Evolutionary conservation across 2,113 vertebrate species (phyloP).

Genomic region (Mirounga angustirostris): DNA sequence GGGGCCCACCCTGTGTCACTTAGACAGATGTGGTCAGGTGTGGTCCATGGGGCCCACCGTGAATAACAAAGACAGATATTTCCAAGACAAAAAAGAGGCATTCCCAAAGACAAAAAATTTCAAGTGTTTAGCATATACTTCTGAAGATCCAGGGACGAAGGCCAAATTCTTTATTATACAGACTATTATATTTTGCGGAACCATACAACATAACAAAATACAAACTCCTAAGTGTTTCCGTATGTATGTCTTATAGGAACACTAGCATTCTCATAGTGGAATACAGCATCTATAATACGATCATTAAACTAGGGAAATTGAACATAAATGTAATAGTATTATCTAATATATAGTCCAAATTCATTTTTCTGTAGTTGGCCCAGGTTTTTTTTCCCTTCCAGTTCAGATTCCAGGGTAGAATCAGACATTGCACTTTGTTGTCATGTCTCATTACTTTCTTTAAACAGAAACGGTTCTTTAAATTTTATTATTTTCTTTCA

Average conservation of each 20-base stretch:
- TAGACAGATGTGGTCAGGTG: neutral
- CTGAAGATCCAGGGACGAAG: neutral
- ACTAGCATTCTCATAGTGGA: neutral
- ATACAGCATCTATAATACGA: neutral
- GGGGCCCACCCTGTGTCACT: neutral
- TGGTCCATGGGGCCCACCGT: neutral
- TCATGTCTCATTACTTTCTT: neutral
- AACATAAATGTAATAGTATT: neutral
- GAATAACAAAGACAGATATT: neutral
- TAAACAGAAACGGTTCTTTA: neutral
- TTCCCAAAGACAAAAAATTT: neutral
- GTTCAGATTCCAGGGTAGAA: neutral
- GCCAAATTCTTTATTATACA: neutral
- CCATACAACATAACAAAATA: neutral
- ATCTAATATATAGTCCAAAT: neutral
- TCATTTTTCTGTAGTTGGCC: neutral
- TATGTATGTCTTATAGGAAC: neutral
- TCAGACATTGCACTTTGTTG: neutral
- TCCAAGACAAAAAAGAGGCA: neutral
- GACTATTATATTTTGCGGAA: neutral
- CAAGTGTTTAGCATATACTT: neutral
- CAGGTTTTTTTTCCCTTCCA: neutral
- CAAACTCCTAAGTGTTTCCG: neutral
- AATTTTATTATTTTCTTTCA: neutral
- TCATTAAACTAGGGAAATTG: neutral